Percentiles rank a stretch among this genome's conserved stretches.
phyloP scores from a whole-genome alignment of 2,888 invertebrate species.

The Tetheella fluctuosa region DNA sequence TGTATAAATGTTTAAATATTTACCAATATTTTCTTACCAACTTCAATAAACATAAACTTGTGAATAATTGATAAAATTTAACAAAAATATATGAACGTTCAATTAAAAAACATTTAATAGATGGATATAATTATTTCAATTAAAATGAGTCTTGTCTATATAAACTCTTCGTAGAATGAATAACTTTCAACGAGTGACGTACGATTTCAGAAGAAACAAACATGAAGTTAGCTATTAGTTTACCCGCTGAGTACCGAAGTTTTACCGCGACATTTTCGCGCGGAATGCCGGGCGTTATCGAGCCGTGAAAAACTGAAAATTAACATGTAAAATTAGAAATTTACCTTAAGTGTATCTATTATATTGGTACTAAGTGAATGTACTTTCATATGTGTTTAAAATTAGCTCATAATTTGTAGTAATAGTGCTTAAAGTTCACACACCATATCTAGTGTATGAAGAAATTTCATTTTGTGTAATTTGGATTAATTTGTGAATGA shows the following conservation, averaged over 20 bases:
- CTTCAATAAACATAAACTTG: background rate
- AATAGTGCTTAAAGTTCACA: constrained; percentile 49
- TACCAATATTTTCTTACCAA: background rate
- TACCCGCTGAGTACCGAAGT: constrained; percentile 63
- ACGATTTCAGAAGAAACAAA: constrained; percentile 80
- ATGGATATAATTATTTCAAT: background rate
- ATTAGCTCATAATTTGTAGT: constrained; percentile 42
- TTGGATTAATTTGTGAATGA: constrained; percentile 79
- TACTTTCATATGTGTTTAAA: constrained; percentile 46
- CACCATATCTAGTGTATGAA: constrained; percentile 57
- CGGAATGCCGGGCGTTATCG: constrained; percentile 84
- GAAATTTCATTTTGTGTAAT: constrained; percentile 66
- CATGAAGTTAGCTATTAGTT: constrained; percentile 72
- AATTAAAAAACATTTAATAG: background rate
- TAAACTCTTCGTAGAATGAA: constrained; percentile 48
- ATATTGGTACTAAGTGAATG: constrained; percentile 52
- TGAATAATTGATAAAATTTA: background rate
- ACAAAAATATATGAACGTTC: background rate
- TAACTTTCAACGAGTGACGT: constrained; percentile 54
- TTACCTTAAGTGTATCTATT: constrained; percentile 46
- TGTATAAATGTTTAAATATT: constrained; percentile 12
- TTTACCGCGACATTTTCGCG: constrained; percentile 85
- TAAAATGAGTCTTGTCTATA: background rate
- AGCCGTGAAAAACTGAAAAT: constrained; percentile 81
- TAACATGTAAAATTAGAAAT: constrained; percentile 57